Conservation (phyloP, 2,797 vertebrate species). For the Triplophysa bombifrons region DNA sequence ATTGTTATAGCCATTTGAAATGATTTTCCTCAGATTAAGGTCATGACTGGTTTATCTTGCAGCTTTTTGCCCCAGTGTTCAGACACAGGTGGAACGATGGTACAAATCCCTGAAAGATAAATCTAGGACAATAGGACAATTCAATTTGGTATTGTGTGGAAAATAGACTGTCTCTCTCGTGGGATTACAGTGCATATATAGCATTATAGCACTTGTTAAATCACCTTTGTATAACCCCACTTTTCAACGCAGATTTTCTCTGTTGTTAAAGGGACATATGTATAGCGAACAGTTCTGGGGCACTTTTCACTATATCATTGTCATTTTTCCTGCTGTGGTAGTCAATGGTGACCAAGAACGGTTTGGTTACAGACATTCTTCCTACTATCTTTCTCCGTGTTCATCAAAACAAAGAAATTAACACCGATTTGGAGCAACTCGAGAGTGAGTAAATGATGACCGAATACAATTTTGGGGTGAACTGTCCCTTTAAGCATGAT, state of each 20-base stretch:
- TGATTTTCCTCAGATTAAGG: conserved; percentile 70
- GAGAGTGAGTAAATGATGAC: too few species aligned
- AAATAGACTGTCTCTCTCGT: not conserved
- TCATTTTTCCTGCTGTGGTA: too few species aligned
- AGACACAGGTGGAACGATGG: conserved; percentile 25
- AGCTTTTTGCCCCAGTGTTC: conserved; percentile 34
- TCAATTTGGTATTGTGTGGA: not conserved
- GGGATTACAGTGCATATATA: conserved; percentile 39
- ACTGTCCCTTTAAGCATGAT: too few species aligned
- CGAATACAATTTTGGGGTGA: too few species aligned
- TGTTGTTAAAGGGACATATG: not conserved
- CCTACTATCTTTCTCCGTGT: too few species aligned
- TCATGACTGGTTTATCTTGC: conserved; percentile 64
- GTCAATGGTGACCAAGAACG: too few species aligned
- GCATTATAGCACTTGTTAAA: conserved; percentile 12
- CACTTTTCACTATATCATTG: too few species aligned
- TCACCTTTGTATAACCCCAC: conserved; percentile 18
- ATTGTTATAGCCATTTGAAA: conserved; percentile 36
- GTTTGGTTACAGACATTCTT: too few species aligned
- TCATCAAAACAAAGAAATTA: too few species aligned
- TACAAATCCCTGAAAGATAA: conserved; percentile 40
- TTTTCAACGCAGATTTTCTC: not conserved
- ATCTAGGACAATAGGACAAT: conserved; percentile 37
- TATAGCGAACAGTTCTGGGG: too few species aligned
- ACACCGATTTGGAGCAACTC: too few species aligned